A percentile compares a stretch with the other conserved stretches of the same genome.
phyloP scores from a whole-genome alignment of 2,113 vertebrate species.

The Nibea albiflora region DNA sequence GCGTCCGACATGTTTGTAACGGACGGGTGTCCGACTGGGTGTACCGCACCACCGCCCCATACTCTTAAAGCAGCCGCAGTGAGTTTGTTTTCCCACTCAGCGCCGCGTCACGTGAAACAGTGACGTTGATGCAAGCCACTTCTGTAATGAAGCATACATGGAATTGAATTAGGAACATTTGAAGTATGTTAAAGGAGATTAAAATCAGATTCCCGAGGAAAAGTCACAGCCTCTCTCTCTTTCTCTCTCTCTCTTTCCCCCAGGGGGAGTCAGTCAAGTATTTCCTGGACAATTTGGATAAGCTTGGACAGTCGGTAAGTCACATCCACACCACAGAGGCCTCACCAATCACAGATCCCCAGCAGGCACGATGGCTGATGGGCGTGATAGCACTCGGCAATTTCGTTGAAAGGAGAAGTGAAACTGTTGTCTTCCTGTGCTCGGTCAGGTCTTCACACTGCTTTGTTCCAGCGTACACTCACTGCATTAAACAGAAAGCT shows the following conservation, averaged over 20 bases:
- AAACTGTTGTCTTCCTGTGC: slow-evolving; percentile 54
- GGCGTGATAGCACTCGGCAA: slow-evolving; percentile 1
- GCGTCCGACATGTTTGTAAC: neutral
- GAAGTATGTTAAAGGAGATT: neutral
- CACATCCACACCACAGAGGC: neutral
- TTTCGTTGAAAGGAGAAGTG: slow-evolving; percentile 55
- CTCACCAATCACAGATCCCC: neutral
- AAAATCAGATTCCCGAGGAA: neutral
- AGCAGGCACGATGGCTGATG: slow-evolving; percentile 6
- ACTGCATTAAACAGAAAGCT: neutral
- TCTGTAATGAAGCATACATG: neutral
- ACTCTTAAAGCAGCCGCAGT: neutral
- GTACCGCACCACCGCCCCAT: neutral
- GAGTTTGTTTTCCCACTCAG: neutral
- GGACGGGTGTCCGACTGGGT: neutral
- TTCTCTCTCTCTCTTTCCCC: slow-evolving; percentile 46
- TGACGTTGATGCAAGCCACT: neutral
- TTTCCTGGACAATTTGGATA: slow-evolving; percentile 99
- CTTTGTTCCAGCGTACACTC: neutral
- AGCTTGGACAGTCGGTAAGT: slow-evolving; percentile 94
- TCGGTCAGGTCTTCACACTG: neutral
- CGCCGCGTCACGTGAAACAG: neutral
- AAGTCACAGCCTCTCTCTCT: neutral
- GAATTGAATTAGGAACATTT: neutral
- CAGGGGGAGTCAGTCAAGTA: slow-evolving; percentile 98